A percentile compares a stretch with the other conserved stretches of the same genome.
Evolutionary conservation across 1,140 invertebrate species (phyloP).

Genomic region (Caerostris extrusa): DNA sequence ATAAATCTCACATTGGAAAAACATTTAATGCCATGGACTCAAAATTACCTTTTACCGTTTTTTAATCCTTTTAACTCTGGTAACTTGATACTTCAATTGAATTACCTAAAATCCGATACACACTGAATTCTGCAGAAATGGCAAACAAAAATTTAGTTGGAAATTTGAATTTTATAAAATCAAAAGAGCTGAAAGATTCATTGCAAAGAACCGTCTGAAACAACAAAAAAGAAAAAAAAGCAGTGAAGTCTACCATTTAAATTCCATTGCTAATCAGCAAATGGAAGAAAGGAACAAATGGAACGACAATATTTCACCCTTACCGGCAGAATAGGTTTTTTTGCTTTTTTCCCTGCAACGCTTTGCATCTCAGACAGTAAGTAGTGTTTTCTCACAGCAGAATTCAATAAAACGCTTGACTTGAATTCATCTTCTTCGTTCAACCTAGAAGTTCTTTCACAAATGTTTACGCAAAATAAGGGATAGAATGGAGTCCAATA

Average conservation of each 20-base stretch:
- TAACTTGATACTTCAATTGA: neutral
- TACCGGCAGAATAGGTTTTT: neutral
- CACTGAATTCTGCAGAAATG: neutral
- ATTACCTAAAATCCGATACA: neutral
- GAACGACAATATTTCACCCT: slow-evolving; percentile 41
- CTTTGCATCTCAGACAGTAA: neutral
- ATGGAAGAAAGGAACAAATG: slow-evolving; percentile 54
- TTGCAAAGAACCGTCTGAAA: neutral
- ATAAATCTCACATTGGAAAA: too few species aligned
- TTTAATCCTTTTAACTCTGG: neutral
- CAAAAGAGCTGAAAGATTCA: neutral
- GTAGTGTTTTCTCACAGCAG: slow-evolving; percentile 46
- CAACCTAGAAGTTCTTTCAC: neutral
- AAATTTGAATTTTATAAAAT: neutral
- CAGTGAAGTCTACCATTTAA: slow-evolving; percentile 45
- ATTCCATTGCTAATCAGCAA: slow-evolving; percentile 65
- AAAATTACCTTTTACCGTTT: neutral
- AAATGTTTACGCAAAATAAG: slow-evolving; percentile 69
- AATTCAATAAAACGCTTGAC: slow-evolving; percentile 69
- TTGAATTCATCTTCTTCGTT: slow-evolving; percentile 53
- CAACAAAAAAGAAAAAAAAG: neutral
- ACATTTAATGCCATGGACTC: too few species aligned
- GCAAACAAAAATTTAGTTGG: neutral
- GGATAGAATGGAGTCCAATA: slow-evolving; percentile 43
- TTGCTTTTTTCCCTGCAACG: neutral